phyloP scores from a whole-genome alignment of 2,797 vertebrate genomes.

The Enteromius argenteus region DNA sequence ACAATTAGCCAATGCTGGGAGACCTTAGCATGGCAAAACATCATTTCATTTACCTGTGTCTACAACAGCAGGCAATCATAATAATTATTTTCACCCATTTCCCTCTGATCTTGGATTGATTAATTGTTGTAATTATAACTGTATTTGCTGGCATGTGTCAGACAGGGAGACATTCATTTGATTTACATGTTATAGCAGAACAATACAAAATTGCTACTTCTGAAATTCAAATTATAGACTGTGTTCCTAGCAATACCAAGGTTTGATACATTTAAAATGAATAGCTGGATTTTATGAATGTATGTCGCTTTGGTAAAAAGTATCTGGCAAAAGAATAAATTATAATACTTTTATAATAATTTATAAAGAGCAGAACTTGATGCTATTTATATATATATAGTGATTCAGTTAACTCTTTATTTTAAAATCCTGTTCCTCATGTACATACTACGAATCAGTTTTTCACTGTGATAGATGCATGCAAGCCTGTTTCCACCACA shows the following conservation, averaged over 20 bases:
- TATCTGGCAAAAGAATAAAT: neutral
- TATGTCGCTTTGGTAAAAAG: neutral
- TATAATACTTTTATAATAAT: neutral
- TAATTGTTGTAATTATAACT: neutral
- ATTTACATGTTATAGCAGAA: neutral
- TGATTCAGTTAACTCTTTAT: neutral
- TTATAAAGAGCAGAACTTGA: neutral
- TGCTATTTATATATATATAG: neutral
- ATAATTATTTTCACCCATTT: constrained; percentile 16
- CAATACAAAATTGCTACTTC: neutral
- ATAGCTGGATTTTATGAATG: neutral
- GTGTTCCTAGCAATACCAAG: neutral
- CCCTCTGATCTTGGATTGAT: neutral
- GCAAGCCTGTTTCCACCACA: neutral
- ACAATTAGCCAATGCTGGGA: constrained; percentile 33
- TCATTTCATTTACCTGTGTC: constrained; percentile 6
- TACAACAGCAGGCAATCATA: neutral
- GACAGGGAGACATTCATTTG: neutral
- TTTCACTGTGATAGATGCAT: neutral
- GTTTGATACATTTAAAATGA: neutral
- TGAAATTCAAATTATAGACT: neutral
- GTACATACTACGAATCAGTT: neutral
- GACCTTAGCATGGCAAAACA: constrained; percentile 3
- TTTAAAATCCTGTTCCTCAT: too few relatives aligned
- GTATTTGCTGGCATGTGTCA: neutral